Base-by-base conservation (phyloP, 2,113 vertebrate genomes). In the Chloroceryle aenea region DNA sequence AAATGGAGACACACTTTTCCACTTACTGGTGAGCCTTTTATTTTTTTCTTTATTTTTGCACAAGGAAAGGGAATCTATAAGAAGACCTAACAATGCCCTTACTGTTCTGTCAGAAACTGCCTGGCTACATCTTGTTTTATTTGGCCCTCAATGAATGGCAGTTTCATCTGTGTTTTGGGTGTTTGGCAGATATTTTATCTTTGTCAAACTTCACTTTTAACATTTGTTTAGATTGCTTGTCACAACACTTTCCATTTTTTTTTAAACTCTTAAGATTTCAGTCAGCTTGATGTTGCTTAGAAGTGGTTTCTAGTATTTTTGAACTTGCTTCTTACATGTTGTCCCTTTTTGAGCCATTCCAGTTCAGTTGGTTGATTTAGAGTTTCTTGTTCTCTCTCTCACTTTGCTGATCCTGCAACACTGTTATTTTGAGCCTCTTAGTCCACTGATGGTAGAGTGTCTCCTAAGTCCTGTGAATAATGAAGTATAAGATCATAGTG, bases 211-310 rank as follows among this genome's bases (percentile, higher is more conserved):
- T 93, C 73, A 87, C 89, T 95, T 95, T 59, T 95, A 97, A 95
- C 93, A 40, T 96, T 97, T 97, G 96, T 95, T 96, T 95, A 91
- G 90, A 92, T 97, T 96, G 81, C 94, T 95, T 96, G 94, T 97
- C 89, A 89, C 93, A 95, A 89, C 86, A 86, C 91, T 93, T 93
- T 55, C 29, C 7, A 4, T 29, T 62, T 93, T 84, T 89, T 85
- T 19, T 19, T 4, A 50, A 38, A 34, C 82, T 89, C 55, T 81
- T 71, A 95, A 83, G 68, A n/a, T 85, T 96, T 93, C 85, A 95
- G 93, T 91, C 56, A 71, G 52, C 59, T 90, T 80, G 67, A 69
- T 1, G 3, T 38, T 83, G 42, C 55, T 56, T 56, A 56, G 55
- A 56, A 56, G 55, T n/a, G 55, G 30, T 80, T 96, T 88, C 59